Base-by-base conservation (phyloP, 2,797 vertebrate genomes). In the Semotilus atromaculatus region DNA sequence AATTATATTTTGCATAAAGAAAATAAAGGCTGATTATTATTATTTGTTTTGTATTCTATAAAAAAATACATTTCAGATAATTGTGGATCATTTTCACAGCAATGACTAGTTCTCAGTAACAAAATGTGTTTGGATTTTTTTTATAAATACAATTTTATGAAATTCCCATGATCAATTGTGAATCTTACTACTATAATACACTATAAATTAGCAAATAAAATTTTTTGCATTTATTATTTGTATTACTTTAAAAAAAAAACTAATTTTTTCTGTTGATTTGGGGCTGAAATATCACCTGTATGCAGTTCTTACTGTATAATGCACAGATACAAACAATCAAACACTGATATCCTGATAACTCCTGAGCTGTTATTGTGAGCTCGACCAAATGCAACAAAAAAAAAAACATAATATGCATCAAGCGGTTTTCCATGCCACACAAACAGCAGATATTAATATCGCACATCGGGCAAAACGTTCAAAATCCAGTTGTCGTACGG, bases 401-500 rank as follows among this genome's bases (percentile, higher is more conserved):
- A n/a, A n/a, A n/a, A 68, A 84, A 70, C 73, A 58, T n/a, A 53
- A 77, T 51, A 66, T 58, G 77, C 36, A 77, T 77, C 51, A 68
- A 40, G n/a, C 1, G 14, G 38, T 68, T 77, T 67, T 67, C 66
- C 72, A 66, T 51, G 72, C 64, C 38, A 31, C 53, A 34, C 26
- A 82, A 43, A 60, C 51, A 51, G 64, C 74, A 16, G 29, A 58
- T 77, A 77, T 83, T 48, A 58, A 76, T 83, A 76, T 43, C 45
- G 36, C 45, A 83, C 60, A 9, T 26, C 5, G 3, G 21, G 26
- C 74, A 84, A 62, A 79, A 84, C 51, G 60, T 84, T 79, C 29
- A 51, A 79, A 84, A 78, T n/a, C 51, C 83, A 84, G 83, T 75
- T 84, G 75, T 60, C 31, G 14, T 64, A 6, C 21, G 23, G 66